These are phyloP conservation scores for Vulpes ferrilata DNA, from an alignment of 2,113 vertebrate genomes.

Conservation along the genomic window DNA sequence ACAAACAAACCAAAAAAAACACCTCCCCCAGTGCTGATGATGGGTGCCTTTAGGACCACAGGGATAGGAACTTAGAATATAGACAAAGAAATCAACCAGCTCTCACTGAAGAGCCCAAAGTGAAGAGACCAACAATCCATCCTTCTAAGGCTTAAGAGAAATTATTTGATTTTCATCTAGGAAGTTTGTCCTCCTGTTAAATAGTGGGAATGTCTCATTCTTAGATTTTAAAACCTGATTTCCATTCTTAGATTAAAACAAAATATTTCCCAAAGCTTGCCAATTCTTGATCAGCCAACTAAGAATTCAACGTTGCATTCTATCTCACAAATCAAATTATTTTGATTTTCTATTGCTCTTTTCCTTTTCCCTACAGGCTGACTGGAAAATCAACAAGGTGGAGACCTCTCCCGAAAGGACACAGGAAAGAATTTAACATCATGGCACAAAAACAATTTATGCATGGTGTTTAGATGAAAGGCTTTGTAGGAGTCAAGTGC, in stretches of 20 bases:
- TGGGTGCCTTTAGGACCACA: neutral
- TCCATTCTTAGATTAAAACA: neutral
- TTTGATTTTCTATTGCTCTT: neutral
- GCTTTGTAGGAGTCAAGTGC: neutral
- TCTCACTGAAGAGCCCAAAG: neutral
- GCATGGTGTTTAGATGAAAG: neutral
- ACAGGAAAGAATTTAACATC: neutral
- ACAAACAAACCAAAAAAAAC: neutral
- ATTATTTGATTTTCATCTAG: neutral
- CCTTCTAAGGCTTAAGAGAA: neutral
- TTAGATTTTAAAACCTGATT: neutral
- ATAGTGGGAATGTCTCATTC: neutral
- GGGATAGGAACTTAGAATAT: neutral
- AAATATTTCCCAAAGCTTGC: neutral
- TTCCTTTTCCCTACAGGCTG: neutral
- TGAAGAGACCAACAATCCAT: neutral
- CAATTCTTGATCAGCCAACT: neutral
- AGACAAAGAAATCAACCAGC: neutral
- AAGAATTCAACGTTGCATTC: constrained; percentile 4
- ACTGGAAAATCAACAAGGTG: neutral
- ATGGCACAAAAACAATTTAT: neutral
- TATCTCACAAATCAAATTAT: neutral
- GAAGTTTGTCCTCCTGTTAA: neutral
- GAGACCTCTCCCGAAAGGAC: neutral
- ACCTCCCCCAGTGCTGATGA: neutral